Base-by-base conservation (phyloP, 2,888 invertebrate species). In the Meiosimyza decipiens region DNA sequence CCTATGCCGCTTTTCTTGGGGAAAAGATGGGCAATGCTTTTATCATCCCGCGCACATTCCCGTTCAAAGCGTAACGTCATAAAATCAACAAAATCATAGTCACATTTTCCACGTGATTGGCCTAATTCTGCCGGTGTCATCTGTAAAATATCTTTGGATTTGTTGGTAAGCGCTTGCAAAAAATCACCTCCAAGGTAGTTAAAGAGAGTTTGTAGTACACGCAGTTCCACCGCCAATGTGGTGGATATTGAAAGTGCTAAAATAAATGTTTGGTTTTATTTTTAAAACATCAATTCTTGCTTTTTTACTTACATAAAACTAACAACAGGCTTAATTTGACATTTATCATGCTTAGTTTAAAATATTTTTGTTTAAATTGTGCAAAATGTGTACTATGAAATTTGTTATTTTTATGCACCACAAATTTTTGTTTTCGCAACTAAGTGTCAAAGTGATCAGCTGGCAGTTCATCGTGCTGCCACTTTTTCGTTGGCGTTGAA, bases 1-100 rank as follows among this genome's bases (percentile, higher is more conserved):
- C 74, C 73, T 2, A 60, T 66, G 7, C 75, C 71, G 3, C 66
- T 11, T 2, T 66, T 68, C 28, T 77, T 60, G 9, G 81, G 78
- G 68, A 81, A 63, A 9, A 85, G 55, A 65, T 85, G 85, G 16
- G 77, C 18, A 12, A 84, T 84, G 55, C 82, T 80, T 47, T 80
- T 77, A 64, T 86, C 85, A 52, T 83, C 80, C 3, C 80, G 75
- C 18, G 77, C 77, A 55, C 86, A 87, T 3, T 77, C 75, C 4
- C 74, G 74, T 0, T 79, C 77, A 3, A 84, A 84, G 5, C 78
- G 78, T 72, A 82, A 74, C 0, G 81, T 74, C 0, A 85, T 78
- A 72, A 80, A 82, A 6, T 83, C 78, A 9, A 83, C 62, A 60
- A 87, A 87, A n/a, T 77, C 77, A 69, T 85, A 86, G 0, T 76